Conservation (phyloP, 2,888 invertebrate species). For the Leptopilina syphax region DNA sequence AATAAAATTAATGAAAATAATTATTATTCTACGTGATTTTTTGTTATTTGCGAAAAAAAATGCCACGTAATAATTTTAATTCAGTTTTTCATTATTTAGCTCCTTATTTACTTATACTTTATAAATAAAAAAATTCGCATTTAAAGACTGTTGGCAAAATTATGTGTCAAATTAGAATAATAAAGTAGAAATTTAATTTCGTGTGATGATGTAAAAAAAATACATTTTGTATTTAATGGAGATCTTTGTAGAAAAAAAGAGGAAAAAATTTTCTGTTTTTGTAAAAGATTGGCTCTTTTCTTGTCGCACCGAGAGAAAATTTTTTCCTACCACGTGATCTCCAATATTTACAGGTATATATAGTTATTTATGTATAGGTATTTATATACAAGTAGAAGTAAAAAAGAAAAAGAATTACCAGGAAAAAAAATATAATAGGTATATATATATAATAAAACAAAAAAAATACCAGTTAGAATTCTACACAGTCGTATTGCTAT, state of each 20-base stretch:
- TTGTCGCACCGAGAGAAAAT: background rate
- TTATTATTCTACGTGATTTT: background rate
- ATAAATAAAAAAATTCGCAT: conserved; percentile 61
- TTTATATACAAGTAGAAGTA: conserved; percentile 26
- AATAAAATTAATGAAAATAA: background rate
- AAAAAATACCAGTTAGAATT: conserved; percentile 55
- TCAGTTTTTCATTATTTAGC: too few relatives aligned
- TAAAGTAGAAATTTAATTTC: conserved; percentile 35
- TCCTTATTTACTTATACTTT: too few relatives aligned
- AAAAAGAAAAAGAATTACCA: conserved; percentile 44
- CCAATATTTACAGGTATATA: background rate
- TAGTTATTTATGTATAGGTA: conserved; percentile 1
- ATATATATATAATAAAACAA: conserved; percentile 51
- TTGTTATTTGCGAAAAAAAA: background rate
- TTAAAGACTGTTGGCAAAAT: conserved; percentile 71
- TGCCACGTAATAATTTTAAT: conserved; percentile 42
- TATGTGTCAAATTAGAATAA: conserved; percentile 70
- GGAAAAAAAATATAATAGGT: too few relatives aligned
- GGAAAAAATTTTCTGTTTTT: background rate
- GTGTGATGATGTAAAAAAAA: conserved; percentile 9
- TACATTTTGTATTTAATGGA: conserved; percentile 13
- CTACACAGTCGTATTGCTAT: conserved; percentile 62
- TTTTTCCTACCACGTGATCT: background rate
- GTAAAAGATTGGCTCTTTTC: too few relatives aligned
- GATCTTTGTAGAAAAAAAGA: conserved; percentile 30